Percentiles rank a stretch among this genome's conserved stretches.
Evolutionary conservation across 2,113 vertebrate genomes (phyloP).

Genomic region (Ascaphus truei): DNA sequence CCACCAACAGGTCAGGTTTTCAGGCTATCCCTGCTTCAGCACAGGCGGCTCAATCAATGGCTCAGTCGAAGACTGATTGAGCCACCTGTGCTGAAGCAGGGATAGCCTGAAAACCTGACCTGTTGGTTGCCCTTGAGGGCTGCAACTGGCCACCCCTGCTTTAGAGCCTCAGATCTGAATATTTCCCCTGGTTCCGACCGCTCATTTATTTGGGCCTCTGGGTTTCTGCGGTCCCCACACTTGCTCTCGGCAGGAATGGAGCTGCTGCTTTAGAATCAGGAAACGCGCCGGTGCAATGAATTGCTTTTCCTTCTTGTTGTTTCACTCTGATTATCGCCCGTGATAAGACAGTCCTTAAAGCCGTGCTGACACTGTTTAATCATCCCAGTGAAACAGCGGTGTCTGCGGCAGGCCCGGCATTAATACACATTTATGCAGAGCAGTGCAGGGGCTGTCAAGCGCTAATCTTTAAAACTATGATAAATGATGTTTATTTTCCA

Average conservation of each 20-base stretch:
- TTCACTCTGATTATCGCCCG: slow-evolving; percentile 63
- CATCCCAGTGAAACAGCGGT: slow-evolving; percentile 75
- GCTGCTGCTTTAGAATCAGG: background rate
- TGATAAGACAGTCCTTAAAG: slow-evolving; percentile 76
- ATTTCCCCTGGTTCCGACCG: too few relatives aligned
- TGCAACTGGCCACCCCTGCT: too few relatives aligned
- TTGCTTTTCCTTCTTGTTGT: slow-evolving; percentile 43
- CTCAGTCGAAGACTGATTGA: too few relatives aligned
- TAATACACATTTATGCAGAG: slow-evolving; percentile 91
- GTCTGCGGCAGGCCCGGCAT: slow-evolving; percentile 67
- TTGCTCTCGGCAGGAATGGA: background rate
- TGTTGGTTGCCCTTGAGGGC: too few relatives aligned
- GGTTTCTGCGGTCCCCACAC: background rate
- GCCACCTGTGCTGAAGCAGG: too few relatives aligned
- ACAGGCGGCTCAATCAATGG: too few relatives aligned
- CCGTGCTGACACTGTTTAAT: slow-evolving; percentile 74
- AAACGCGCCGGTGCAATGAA: slow-evolving; percentile 43
- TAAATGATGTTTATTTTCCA: slow-evolving; percentile 98
- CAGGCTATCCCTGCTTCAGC: too few relatives aligned
- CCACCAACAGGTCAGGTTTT: too few relatives aligned
- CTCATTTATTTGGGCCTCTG: too few relatives aligned
- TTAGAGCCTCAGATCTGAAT: too few relatives aligned
- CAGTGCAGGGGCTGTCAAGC: slow-evolving; percentile 77
- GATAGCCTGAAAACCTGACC: too few relatives aligned
- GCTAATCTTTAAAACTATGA: slow-evolving; percentile 96